Percentiles rank a stretch among this genome's conserved stretches.
Evolutionary conservation across 2,797 vertebrate genomes (phyloP).

Genomic region (Gobionotothen gibberifrons): DNA sequence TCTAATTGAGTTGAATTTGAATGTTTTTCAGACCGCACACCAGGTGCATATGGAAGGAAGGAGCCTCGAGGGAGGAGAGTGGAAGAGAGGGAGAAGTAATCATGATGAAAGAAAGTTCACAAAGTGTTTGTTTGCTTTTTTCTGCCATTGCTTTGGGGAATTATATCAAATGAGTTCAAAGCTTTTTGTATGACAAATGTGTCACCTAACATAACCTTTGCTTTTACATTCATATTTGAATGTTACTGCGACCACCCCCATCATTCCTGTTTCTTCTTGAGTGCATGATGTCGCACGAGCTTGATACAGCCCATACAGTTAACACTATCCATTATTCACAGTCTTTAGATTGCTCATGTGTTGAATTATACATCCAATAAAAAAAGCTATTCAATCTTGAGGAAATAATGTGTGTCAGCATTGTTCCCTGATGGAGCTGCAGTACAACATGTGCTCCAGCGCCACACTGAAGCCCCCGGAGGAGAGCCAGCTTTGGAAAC

Average conservation of each 20-base stretch:
- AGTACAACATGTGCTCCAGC: constrained; percentile 36
- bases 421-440: constrained; percentile 49
- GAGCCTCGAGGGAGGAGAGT: constrained; percentile 50
- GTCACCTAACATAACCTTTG: constrained; percentile 64
- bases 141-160: constrained; percentile 57
- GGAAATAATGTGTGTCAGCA: constrained; percentile 70
- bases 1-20: constrained; percentile 77
- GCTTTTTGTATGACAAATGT: constrained; percentile 63
- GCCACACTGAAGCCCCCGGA: constrained; percentile 32
- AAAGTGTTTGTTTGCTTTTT: constrained; percentile 69
- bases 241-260: neutral
- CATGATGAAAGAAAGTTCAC: constrained; percentile 74
- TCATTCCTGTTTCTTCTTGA: constrained; percentile 52
- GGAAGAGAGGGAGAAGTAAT: constrained; percentile 52
- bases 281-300: constrained; percentile 63
- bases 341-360: constrained; percentile 66
- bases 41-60: constrained; percentile 77
- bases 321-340: constrained; percentile 79
- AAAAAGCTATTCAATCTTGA: constrained; percentile 55
- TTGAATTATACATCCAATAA: constrained; percentile 75
- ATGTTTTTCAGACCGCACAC: constrained; percentile 75
- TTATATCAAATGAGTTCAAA: constrained; percentile 72
- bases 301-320: constrained; percentile 63
- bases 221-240: constrained; percentile 68
- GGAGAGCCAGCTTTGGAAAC: constrained; percentile 18